Evolutionary conservation across 2,888 invertebrate genomes (phyloP).

Genomic region (Thecophora atra): DNA sequence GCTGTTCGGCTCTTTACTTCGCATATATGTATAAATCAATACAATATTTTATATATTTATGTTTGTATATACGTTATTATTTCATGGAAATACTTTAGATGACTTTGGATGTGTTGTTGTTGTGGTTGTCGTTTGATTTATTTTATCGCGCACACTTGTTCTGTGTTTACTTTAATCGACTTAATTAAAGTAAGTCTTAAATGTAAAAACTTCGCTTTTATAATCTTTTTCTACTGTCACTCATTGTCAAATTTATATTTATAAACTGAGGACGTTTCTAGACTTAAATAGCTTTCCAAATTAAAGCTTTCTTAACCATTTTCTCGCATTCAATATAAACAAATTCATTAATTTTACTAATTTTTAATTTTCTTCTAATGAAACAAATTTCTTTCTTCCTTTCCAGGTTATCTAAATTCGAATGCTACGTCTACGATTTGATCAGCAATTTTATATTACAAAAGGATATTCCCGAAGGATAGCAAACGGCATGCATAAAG

Average conservation of each 20-base stretch:
- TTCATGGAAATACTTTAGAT: constrained; percentile 55
- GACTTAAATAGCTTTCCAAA: constrained; percentile 56
- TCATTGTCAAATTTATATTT: constrained; percentile 61
- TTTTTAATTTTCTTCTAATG: constrained; percentile 6
- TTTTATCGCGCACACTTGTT: constrained; percentile 17
- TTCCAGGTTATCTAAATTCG: constrained; percentile 1
- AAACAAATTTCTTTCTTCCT: constrained; percentile 15
- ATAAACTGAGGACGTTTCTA: constrained; percentile 56
- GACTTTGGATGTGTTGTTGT: constrained; percentile 20
- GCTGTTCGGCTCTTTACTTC: neutral
- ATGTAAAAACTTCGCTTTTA: constrained; percentile 26
- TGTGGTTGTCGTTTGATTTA: constrained; percentile 17
- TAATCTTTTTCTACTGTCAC: constrained; percentile 48
- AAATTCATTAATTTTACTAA: constrained; percentile 51
- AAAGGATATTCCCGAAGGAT: constrained; percentile 28
- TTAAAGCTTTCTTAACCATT: constrained; percentile 64
- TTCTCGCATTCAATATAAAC: constrained; percentile 63
- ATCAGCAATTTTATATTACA: constrained; percentile 22
- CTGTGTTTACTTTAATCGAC: constrained; percentile 14
- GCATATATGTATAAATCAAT: constrained; percentile 22
- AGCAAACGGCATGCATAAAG: constrained; percentile 32
- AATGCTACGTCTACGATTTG: neutral
- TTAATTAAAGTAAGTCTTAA: constrained; percentile 24
- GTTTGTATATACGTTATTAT: constrained; percentile 37
- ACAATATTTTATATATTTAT: constrained; percentile 30